phyloP scores from a whole-genome alignment of 2,888 invertebrate genomes.

The Mesorhabditis sp. region DNA sequence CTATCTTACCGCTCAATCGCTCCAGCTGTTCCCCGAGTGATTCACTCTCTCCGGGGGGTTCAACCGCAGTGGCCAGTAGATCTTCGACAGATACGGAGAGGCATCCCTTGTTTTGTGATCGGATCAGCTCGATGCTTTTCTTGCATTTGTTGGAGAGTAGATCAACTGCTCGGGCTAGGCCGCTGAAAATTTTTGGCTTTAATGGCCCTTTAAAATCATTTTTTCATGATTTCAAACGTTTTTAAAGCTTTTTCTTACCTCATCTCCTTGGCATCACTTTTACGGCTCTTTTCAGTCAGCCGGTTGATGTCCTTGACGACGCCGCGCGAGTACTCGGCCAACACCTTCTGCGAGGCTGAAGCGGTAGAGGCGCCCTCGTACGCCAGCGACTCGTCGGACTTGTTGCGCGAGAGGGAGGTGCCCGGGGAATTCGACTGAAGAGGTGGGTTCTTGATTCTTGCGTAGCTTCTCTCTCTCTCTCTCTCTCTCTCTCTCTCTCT shows the following conservation, averaged over 20 bases:
- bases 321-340: constrained; percentile 25
- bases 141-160: constrained; percentile 54
- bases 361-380: neutral
- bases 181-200: constrained; percentile 8
- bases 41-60: constrained; percentile 34
- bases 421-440: neutral
- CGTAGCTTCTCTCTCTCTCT: too few relatives aligned
- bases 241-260: neutral
- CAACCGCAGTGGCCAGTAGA: constrained; percentile 36
- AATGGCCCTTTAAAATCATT: neutral
- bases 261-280: constrained; percentile 13
- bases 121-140: constrained; percentile 52
- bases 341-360: constrained; percentile 2
- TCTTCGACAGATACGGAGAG: constrained; percentile 45
- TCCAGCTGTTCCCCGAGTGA: constrained; percentile 38
- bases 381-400: constrained; percentile 13
- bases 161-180: constrained; percentile 46
- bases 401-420: constrained; percentile 7
- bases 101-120: constrained; percentile 33
- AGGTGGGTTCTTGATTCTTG: neutral
- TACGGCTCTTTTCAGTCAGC: constrained; percentile 18
- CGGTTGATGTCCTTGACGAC: constrained; percentile 26
- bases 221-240: neutral
- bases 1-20: constrained; percentile 16
- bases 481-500: neutral